Base-by-base conservation (phyloP, 2,797 vertebrate genomes). In the Vultur gryphus region DNA sequence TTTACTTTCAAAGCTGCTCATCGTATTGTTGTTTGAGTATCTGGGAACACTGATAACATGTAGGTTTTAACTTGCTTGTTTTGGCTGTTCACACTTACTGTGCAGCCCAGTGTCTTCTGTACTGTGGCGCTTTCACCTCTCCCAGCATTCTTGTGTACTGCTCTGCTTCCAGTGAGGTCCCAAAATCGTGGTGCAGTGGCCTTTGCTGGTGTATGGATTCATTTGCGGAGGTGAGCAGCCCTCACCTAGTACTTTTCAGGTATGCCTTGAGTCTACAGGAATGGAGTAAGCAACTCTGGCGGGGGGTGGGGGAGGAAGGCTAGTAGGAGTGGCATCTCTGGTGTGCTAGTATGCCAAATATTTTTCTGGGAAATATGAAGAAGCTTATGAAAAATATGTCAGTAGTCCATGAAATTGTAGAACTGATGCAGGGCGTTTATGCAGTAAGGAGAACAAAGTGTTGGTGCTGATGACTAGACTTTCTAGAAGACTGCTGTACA, bases 111-210 rank as follows among this genome's bases (percentile, higher is more conserved):
- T 65, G 44, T 59, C 35, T 66, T 61, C 41, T 62, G 29, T 44
- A 13, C 35, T 33, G 23, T 80, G 75, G 19, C 0, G 4, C 23
- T 87, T 78, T 76, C 25, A 41, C 23, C 37, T 87, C 15, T 79
- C 13, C 29, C 31, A 21, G 17, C 4, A 6, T 61, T 75, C 16
- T 25, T 37, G 21, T 39, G 19, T 69, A 9, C 28, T 76, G 26
- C n/a, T 83, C 20, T 72, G 25, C 39, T 72, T 79, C 15, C 33
- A 26, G 52, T 16, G 46, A 20, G 26, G 24, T 72, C 51, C 8
- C 1, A 3, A 23, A 44, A 18, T 16, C 1, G 1, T 28, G 31
- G 21, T 52, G 59, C 11, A 2, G 25, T 2, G 31, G 41, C 6
- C 16, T 71, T 81, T 62, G 33, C 54, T 84, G 77, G 52, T 33